Evolutionary conservation across 2,113 vertebrate genomes (phyloP), one percentile per base, ranked within the genome.

Genomic region (Noctilio leporinus): DNA sequence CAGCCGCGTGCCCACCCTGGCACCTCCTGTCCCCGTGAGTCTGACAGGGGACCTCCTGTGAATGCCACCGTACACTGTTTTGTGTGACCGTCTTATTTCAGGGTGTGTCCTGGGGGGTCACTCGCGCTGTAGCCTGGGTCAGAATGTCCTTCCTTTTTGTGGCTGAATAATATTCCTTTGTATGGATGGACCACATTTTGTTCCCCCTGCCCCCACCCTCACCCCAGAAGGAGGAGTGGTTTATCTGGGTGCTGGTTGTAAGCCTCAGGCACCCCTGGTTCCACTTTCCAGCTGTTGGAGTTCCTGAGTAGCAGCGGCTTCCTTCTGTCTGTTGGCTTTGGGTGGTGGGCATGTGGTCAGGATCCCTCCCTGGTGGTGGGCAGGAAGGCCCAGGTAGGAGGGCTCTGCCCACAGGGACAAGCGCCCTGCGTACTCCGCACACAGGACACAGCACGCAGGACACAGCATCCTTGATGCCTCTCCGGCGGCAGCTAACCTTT

Each of bases 11-110:
- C 47, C 4, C 15, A 9, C 11, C 57, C 0, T 28, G 11, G 15
- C 1, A 0, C 33, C 26, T 16, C 47, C 43, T 67, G 69, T 38
- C 77, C 53, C 65, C 17, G 0, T 53, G 77, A 33, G 4, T 14
- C 20, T 89, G 38, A 24, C 59, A 26, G 0, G 11, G 69, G 49
- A 69, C 19, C 17, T 16, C 19, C 0, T 30, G 0, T 1, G 10
- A 24, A 5, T 2, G 0, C 17, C 10, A 4, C 5, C 3, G 57
- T 7, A 4, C n/a, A n/a, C 7, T 14, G 16, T 43, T n/a, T 15
- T 49, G 24, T 5, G 69, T 20, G 26, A 4, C 28, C 10, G 57
- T 7, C 33, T 16, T 4, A 1, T 9, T 10, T 22, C 3, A 49
- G 93, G 49, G 1, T 28, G 26, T 3, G 87, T 77, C 49, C 43